Base-by-base conservation (phyloP, 2,888 invertebrate species). In the Acrobasis consociella region DNA sequence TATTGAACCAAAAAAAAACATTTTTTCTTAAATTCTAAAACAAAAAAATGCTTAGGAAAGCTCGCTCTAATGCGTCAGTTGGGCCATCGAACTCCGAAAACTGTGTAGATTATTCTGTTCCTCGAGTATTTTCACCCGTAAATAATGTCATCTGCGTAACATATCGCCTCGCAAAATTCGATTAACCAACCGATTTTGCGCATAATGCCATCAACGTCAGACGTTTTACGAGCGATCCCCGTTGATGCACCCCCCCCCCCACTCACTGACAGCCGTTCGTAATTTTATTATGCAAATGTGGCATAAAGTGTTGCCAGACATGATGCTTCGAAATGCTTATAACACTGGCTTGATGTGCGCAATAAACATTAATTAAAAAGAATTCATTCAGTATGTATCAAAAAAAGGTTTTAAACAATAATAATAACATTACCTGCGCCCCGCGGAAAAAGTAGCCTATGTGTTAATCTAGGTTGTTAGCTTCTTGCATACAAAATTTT, bases 271-370 rank as follows among this genome's bases (percentile, higher is more conserved):
- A 76, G 75, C 73, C 73, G 71, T 72, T 72, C 72, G 87, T 89
- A 91, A 91, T 92, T 91, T 89, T 87, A 91, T 92, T 92, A 91
- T 91, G 91, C 90, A 91, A 92, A 92, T 91, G 84, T 74, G 71
- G 83, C 78, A 81, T 91, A 89, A 91, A 89, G 91, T 91, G 91
- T 91, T 90, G 86, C 86, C 82, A 78, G 85, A 80, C 78, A 82
- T 89, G 89, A 91, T 90, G 83, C 84, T 77, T 86, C 78, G 83
- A 85, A 22, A 22, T 22, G 2, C 5, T 22, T 22, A 22, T 22
- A 22, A 22, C 22, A 22, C 22, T 22, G 22, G 22, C 31, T 8
- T 31, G 31, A 31, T 31, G 31, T 31, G 2, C 31, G 31, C 31
- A 31, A 5, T 31, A 31, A 31, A 31, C 7, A 31, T 31, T 31